Base-by-base conservation (phyloP, 1,140 invertebrate genomes). In the Zeugodacus cucurbitae region DNA sequence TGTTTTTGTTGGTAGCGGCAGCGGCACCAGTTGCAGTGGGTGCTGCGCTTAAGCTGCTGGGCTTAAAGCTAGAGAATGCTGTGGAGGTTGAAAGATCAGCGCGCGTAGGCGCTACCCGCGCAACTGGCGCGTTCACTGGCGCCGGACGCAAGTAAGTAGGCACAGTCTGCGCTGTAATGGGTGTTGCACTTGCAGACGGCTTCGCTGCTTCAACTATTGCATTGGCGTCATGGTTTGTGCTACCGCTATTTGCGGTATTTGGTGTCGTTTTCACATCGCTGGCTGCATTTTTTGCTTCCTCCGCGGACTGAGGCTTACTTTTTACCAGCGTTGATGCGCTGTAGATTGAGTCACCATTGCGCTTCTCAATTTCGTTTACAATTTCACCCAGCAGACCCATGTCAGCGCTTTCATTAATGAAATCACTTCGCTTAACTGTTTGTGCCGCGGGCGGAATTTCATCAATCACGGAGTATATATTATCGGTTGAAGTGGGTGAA, bases 401-500 rank as follows among this genome's bases (percentile, higher is more conserved):
- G 87, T 95, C 95, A 95, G 62, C 59, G 58, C 82, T 92, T 94
- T 90, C 90, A 74, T 90, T 91, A 11, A 93, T 92, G 34, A 93
- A 89, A 88, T 93, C 92, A 57, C 92, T 93, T 10, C 92, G 91
- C 48, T 93, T 93, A 8, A 93, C 87, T 3, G 92, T 93, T 93
- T 92, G 90, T 3, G 91, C 93, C 44, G 88, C 90, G 4, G 92
- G 90, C 1, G 95, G 95, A 89, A 94, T 94, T 91, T 98, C 97
- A 91, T 97, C 97, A 74, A 98, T 98, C 0, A 97, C 96, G 2
- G 97, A 97, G 90, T 98, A 98, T 89, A 98, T 98, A 91, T 97
- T 97, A 89, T 98, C 97, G 41, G 89, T 90, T 64, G 90, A 93
- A 20, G 95, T 96, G 3, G 89, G 89, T 14, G 87, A 88, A 20